Evolutionary conservation across 2,888 invertebrate species (phyloP).

Genomic region (Argyresthia albistria): DNA sequence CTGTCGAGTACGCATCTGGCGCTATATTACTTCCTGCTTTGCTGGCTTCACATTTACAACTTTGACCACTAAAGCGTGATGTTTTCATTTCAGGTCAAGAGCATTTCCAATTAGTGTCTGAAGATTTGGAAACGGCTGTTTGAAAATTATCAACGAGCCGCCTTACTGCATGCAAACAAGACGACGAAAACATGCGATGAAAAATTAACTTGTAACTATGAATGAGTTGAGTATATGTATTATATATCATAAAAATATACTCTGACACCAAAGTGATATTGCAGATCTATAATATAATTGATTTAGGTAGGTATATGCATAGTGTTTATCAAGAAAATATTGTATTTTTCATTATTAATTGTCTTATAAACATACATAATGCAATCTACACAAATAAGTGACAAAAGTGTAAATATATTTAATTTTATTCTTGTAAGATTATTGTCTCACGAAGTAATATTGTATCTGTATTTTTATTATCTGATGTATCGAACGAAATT

Average conservation of each 20-base stretch:
- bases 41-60: too few species aligned
- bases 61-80: neutral
- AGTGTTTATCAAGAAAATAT: neutral
- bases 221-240: too few species aligned
- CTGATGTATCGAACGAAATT: too few species aligned
- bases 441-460: neutral
- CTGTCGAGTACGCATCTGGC: too few species aligned
- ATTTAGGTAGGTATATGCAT: neutral
- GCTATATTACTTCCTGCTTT: too few species aligned
- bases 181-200: neutral
- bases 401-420: constrained; percentile 1
- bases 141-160: constrained; percentile 21
- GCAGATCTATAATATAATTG: neutral
- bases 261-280: constrained; percentile 52
- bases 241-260: constrained; percentile 14
- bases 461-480: too few species aligned
- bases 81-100: constrained; percentile 51
- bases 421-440: neutral
- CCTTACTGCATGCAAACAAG: neutral
- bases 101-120: constrained; percentile 67
- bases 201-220: neutral
- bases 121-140: constrained; percentile 65
- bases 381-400: neutral
- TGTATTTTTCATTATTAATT: neutral
- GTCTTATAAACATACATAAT: neutral